phyloP scores from a whole-genome alignment of 2,113 vertebrate species.

The Gymnorhina tibicen region DNA sequence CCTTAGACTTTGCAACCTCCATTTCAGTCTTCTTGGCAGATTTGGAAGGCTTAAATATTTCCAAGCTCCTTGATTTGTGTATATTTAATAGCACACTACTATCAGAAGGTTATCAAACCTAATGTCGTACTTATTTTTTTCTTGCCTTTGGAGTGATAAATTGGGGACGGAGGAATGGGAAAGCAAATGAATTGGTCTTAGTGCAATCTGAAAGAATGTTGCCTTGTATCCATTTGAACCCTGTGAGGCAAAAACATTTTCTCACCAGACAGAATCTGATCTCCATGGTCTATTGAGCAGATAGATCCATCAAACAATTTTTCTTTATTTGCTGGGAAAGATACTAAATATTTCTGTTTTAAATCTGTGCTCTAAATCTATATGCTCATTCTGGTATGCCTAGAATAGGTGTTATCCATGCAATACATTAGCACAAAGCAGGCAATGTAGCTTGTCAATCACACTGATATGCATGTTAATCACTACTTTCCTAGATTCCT shows the following conservation, averaged over 20 bases:
- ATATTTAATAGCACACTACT: background rate
- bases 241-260: background rate
- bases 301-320: background rate
- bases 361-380: background rate
- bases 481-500: slow-evolving; percentile 69
- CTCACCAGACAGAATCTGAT: background rate
- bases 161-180: background rate
- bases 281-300: background rate
- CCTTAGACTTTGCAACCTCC: background rate
- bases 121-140: background rate
- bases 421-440: slow-evolving; percentile 28
- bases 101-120: background rate
- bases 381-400: slow-evolving; percentile 8
- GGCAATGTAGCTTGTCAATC: slow-evolving; percentile 39
- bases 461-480: slow-evolving; percentile 66
- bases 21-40: slow-evolving; percentile 1
- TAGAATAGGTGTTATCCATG: slow-evolving; percentile 22
- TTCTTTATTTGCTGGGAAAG: background rate
- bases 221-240: background rate
- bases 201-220: background rate
- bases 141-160: background rate
- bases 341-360: slow-evolving; percentile 12
- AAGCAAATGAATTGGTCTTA: background rate
- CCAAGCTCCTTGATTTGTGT: background rate
- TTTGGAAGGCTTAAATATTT: background rate